Conservation (phyloP, 2,888 invertebrate species). For the Diachrysia chrysitis region DNA sequence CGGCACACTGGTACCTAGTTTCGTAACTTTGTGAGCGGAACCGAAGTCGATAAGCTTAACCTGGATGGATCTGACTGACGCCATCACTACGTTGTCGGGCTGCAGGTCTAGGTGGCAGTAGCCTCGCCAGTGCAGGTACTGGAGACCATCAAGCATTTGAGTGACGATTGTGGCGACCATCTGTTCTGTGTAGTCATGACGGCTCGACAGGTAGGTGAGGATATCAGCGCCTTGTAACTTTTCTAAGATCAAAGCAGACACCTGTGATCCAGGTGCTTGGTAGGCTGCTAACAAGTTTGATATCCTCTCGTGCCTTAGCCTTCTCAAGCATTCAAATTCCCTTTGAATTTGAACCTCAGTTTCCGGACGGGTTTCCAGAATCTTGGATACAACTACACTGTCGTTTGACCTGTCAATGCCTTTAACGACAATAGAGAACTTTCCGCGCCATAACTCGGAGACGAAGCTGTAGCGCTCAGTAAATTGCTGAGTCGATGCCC, state of each 20-base stretch:
- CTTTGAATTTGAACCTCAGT: slow-evolving; percentile 91
- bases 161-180: slow-evolving; percentile 95
- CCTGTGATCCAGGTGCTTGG: slow-evolving; percentile 91
- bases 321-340: slow-evolving; percentile 95
- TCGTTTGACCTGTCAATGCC: slow-evolving; percentile 93
- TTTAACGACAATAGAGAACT: slow-evolving; percentile 95
- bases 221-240: slow-evolving; percentile 97
- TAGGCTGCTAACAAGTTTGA: slow-evolving; percentile 93
- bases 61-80: slow-evolving; percentile 94
- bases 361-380: slow-evolving; percentile 91
- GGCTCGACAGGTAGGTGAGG: slow-evolving; percentile 95
- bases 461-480: slow-evolving; percentile 95
- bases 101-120: slow-evolving; percentile 96
- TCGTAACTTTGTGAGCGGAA: slow-evolving; percentile 94
- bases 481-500: slow-evolving; percentile 91
- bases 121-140: slow-evolving; percentile 98
- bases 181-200: slow-evolving; percentile 97
- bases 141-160: slow-evolving; percentile 96
- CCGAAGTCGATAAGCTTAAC: slow-evolving; percentile 98
- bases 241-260: slow-evolving; percentile 93
- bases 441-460: slow-evolving; percentile 95
- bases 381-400: slow-evolving; percentile 94
- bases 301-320: slow-evolving; percentile 96
- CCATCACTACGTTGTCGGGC: slow-evolving; percentile 98
- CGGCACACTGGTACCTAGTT: slow-evolving; percentile 93